Conservation (phyloP, 92 coral and sea anemone species). For the Bergia puertoricense region DNA sequence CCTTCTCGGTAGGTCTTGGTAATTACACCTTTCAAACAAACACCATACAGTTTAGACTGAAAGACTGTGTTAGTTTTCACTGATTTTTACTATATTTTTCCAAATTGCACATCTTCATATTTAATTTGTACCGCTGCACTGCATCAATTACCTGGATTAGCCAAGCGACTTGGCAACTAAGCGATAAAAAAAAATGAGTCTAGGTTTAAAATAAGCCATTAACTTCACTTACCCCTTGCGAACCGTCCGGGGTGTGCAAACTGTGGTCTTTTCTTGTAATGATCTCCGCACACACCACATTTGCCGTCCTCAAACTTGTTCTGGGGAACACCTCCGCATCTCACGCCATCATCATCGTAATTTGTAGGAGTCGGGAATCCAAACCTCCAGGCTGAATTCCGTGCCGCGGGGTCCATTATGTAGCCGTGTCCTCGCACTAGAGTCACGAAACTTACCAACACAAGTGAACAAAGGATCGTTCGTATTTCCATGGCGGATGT, state of each 20-base stretch:
- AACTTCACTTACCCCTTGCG: not conserved
- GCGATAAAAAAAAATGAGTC: not conserved
- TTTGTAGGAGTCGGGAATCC: not conserved
- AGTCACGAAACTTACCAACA: not conserved
- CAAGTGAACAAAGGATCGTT: not conserved
- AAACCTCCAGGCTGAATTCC: not conserved
- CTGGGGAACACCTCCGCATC: not conserved
- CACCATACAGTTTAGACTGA: not conserved
- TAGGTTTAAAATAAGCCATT: not conserved
- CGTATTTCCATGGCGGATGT: not conserved
- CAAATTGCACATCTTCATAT: no score
- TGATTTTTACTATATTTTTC: no score
- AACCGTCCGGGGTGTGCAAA: constrained; percentile 32
- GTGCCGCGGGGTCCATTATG: not conserved
- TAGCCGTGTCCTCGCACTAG: not conserved
- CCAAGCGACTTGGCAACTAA: no score
- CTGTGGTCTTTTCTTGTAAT: constrained; percentile 7
- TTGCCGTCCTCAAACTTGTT: constrained; percentile 14
- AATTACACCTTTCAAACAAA: constrained; percentile 35
- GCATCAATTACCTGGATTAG: no score
- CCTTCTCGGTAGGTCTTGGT: constrained; percentile 68
- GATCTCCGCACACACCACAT: constrained; percentile 45
- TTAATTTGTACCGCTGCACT: no score
- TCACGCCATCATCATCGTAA: not conserved
- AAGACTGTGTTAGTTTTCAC: no score